These are phyloP conservation scores for Cnemophilus loriae DNA, from an alignment of 2,113 vertebrate species.

Conservation along the genomic window DNA sequence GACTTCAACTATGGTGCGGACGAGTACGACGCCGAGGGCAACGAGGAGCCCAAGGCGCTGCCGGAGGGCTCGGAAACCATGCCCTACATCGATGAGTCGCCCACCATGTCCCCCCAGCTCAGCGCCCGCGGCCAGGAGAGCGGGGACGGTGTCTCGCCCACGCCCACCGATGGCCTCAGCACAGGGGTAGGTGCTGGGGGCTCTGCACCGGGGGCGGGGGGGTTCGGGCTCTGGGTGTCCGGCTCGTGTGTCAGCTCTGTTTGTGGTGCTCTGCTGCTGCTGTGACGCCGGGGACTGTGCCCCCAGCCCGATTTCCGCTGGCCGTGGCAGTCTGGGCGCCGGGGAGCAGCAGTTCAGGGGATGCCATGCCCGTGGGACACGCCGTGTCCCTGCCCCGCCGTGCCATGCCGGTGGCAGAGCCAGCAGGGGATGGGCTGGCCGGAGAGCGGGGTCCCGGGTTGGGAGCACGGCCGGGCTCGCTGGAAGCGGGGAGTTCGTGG, in stretches of 20 bases:
- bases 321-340: rapidly evolving
- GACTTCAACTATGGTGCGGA: slow-evolving; percentile 97
- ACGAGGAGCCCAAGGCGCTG: slow-evolving; percentile 88
- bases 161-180: slow-evolving; percentile 80
- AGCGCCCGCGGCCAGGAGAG: slow-evolving; percentile 83
- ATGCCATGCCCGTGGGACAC: neutral
- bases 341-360: neutral
- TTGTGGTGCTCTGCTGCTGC: neutral
- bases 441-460: neutral
- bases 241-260: neutral
- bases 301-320: neutral
- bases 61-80: slow-evolving; percentile 93
- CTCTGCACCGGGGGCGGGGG: rapidly evolving
- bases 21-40: slow-evolving; percentile 89
- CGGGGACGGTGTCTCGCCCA: slow-evolving; percentile 79
- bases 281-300: no score
- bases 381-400: neutral
- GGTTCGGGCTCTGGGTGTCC: rapidly evolving
- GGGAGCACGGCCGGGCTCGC: neutral
- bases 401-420: neutral
- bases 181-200: slow-evolving; percentile 78
- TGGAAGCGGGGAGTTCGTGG: neutral
- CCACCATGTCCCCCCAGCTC: slow-evolving; percentile 97
- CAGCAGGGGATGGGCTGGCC: neutral
- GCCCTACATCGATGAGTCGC: slow-evolving; percentile 97